Base-by-base conservation (phyloP, 2,888 invertebrate species). In the Didymodactylos carnosus region DNA sequence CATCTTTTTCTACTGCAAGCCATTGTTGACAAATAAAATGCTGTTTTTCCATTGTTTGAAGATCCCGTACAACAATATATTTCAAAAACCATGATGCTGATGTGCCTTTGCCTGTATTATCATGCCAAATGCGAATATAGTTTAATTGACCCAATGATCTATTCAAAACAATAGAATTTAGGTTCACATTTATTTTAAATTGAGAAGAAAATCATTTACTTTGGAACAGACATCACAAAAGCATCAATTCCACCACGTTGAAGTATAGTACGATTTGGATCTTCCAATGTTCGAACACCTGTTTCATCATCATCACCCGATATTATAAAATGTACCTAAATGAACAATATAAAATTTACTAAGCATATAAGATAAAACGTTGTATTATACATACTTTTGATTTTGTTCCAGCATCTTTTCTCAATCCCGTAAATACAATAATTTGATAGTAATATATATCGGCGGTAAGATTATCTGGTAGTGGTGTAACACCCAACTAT, bases 1-100 rank as follows among this genome's bases (percentile, higher is more conserved):
- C 85, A 19, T 81, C 84, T 77, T 85, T 82, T 76, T 86, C 85
- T 6, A 85, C 82, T 41, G 84, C 85, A 75, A 85, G 80, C 85
- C 85, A 85, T 27, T 78, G 77, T 77, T 86, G 81, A 40, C 78
- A 79, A 53, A 85, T 80, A 78, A 85, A 85, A 77, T 82, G 79
- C 77, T 79, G 83, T 75, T 83, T 83, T 75, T 82, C 78, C 41
- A 81, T 81, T 0, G 85, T 85, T 78, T 86, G 85, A 5, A 86
- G 79, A 77, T 85, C 85, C 14, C 81, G 75, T 13, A 85, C 79
- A 7, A 83, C 77, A 72, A 86, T 78, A 77, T 83, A 82, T 75
- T 82, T 82, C 49, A 85, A 78, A 76, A 81, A 84, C 86, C 86
- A 86, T 0, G 84, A 83, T 3, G 80, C 83, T 76, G 79, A 79